A percentile compares a stretch with the other conserved stretches of the same genome.
Conservation (phyloP, 2,888 invertebrate genomes). For the Lycophotia porphyrea region DNA sequence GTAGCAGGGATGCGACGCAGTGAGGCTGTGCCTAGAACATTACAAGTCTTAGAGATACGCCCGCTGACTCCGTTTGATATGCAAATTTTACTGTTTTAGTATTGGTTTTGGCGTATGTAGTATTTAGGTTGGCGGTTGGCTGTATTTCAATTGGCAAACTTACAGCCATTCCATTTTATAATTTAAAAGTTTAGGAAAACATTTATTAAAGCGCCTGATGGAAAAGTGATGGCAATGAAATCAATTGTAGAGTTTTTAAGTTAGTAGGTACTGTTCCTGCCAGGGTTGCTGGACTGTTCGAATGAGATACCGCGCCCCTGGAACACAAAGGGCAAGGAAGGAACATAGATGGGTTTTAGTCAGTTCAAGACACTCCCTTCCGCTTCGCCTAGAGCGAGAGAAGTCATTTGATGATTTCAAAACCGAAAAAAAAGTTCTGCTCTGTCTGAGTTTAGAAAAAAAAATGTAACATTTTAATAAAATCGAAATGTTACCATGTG, state of each 20-base stretch:
- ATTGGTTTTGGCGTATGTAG: constrained; percentile 37
- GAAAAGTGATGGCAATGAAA: constrained; percentile 19
- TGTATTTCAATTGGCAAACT: constrained; percentile 14
- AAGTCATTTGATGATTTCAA: too few relatives aligned
- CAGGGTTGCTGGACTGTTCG: too few relatives aligned
- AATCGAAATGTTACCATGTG: too few relatives aligned
- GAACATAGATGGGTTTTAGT: too few relatives aligned
- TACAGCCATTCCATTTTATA: background rate
- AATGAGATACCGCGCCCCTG: too few relatives aligned
- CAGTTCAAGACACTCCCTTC: too few relatives aligned
- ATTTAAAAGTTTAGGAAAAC: background rate
- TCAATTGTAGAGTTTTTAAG: background rate
- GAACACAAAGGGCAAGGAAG: too few relatives aligned
- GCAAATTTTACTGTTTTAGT: constrained; percentile 44
- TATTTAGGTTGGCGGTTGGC: constrained; percentile 6
- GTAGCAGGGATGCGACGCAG: constrained; percentile 11
- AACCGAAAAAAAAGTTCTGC: too few relatives aligned
- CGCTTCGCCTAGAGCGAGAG: too few relatives aligned
- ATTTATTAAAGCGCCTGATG: constrained; percentile 27
- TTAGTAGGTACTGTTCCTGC: too few relatives aligned
- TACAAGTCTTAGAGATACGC: constrained; percentile 39
- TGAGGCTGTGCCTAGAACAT: constrained; percentile 26
- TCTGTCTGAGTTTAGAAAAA: too few relatives aligned
- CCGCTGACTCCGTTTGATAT: constrained; percentile 42
- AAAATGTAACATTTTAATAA: too few relatives aligned